Evolutionary conservation across 1,140 invertebrate species (phyloP), one percentile per base, ranked within the genome.

Genomic region (Anagrus nilaparvatae): DNA sequence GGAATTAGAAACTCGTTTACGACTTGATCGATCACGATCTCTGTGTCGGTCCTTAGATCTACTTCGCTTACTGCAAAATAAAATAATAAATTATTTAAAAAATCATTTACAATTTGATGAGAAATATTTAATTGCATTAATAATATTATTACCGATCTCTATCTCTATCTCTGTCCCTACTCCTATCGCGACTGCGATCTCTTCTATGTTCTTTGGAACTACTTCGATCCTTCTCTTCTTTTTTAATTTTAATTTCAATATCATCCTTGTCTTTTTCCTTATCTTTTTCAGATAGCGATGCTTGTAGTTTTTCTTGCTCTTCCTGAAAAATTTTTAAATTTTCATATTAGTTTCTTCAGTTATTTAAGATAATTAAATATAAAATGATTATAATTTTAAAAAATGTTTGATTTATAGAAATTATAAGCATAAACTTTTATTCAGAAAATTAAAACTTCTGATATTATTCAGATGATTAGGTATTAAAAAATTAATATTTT

Each of bases 261-360:
- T 72, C 54, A 10, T 67, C 60, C n/a, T 61, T 52, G 16, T 69
- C 68, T 48, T 72, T 65, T 13, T 73, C 71, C 44, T 69, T 72
- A 25, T 69, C 67, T 43, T 71, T 72, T 21, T 72, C 70, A 35
- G 67, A 65, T 37, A 79, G 43, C 14, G 67, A 74, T 40, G 77
- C 76, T 51, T 78, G 73, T 24, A 82, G 72, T 47, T 76, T 73
- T 46, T 84, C 78, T 62, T 82, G 78, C 49, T 84, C 80, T 56
- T 82, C 81, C 80, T 84, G 49, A n/a, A n/a, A n/a, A n/a, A n/a
- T n/a, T n/a, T n/a, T n/a, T n/a, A n/a, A n/a, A n/a, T n/a, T n/a
- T n/a, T n/a, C n/a, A n/a, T n/a, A n/a, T n/a, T n/a, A n/a, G n/a
- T n/a, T n/a, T n/a, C n/a, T n/a, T n/a, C n/a, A 34, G 31, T 52